These are phyloP conservation scores for Oncorhynchus clarkii DNA, from an alignment of 2,113 vertebrate genomes.

Conservation along the genomic window DNA sequence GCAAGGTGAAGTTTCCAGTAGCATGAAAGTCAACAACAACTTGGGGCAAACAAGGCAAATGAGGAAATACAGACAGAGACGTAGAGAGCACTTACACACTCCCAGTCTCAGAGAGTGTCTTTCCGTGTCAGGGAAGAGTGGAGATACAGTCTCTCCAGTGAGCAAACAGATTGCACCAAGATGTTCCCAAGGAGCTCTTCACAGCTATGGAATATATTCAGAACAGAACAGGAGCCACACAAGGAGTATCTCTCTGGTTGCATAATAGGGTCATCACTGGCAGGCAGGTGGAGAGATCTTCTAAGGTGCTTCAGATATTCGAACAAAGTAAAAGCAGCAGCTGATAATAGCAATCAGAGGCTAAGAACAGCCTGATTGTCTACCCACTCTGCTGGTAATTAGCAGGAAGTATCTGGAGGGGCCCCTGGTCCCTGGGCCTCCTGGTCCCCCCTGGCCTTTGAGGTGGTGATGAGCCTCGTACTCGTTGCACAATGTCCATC, in stretches of 20 bases:
- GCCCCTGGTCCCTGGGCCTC: background rate
- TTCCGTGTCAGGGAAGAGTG: background rate
- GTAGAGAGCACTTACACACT: background rate
- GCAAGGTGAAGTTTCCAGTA: too few relatives aligned
- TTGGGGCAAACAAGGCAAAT: too few relatives aligned
- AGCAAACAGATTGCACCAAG: constrained; percentile 1
- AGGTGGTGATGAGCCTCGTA: too few relatives aligned
- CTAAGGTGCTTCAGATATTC: constrained; percentile 33
- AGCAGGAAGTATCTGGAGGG: background rate
- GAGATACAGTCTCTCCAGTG: background rate
- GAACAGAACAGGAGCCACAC: too few relatives aligned
- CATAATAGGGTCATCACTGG: background rate
- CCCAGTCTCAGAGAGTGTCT: background rate
- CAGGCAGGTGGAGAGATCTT: constrained; percentile 10
- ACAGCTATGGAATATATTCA: background rate
- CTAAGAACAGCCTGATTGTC: constrained; percentile 20
- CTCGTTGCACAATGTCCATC: too few relatives aligned
- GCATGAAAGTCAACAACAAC: too few relatives aligned
- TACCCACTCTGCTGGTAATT: background rate
- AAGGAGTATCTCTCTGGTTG: background rate
- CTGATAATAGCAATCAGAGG: constrained; percentile 57
- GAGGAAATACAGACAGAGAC: too few relatives aligned
- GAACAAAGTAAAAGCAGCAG: constrained; percentile 50
- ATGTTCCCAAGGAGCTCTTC: constrained; percentile 12
- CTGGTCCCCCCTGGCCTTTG: background rate